A percentile compares a stretch with the other conserved stretches of the same genome.
These are phyloP conservation scores for Philopedon plagiatum DNA, from an alignment of 2,888 invertebrate species.

Conservation along the genomic window DNA sequence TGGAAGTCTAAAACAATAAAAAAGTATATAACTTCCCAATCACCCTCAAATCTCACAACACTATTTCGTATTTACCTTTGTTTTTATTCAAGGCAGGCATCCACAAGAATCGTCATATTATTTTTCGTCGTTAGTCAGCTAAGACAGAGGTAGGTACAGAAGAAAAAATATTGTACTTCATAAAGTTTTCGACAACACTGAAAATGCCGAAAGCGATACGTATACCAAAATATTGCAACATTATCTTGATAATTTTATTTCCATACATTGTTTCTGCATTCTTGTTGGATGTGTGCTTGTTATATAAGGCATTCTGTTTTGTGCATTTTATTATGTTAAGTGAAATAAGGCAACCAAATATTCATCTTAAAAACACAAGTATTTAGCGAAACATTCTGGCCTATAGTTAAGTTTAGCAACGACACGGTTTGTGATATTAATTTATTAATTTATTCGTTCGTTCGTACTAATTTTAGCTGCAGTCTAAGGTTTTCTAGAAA, in stretches of 20 bases:
- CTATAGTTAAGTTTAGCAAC: slow-evolving; percentile 42
- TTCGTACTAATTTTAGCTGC: neutral
- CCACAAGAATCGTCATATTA: too few species aligned
- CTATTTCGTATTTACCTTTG: too few species aligned
- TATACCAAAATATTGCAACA: too few species aligned
- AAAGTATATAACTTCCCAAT: too few species aligned
- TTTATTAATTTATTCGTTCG: slow-evolving; percentile 34
- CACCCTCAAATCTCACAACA: too few species aligned
- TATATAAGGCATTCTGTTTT: slow-evolving; percentile 5
- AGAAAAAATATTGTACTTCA: too few species aligned
- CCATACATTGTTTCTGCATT: neutral
- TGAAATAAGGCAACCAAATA: neutral
- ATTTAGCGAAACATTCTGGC: slow-evolving; percentile 32
- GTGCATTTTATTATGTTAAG: slow-evolving; percentile 13
- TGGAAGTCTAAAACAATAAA: too few species aligned
- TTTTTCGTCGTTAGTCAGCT: too few species aligned
- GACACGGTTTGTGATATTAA: slow-evolving; percentile 51
- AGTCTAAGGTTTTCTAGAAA: neutral
- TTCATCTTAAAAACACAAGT: slow-evolving; percentile 3
- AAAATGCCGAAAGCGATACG: too few species aligned
- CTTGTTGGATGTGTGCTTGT: neutral
- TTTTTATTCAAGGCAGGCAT: too few species aligned
- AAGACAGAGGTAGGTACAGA: too few species aligned
- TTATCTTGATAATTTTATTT: neutral
- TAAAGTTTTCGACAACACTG: too few species aligned